Evolutionary conservation across 2,888 invertebrate species (phyloP).

Genomic region (Leucania comma): DNA sequence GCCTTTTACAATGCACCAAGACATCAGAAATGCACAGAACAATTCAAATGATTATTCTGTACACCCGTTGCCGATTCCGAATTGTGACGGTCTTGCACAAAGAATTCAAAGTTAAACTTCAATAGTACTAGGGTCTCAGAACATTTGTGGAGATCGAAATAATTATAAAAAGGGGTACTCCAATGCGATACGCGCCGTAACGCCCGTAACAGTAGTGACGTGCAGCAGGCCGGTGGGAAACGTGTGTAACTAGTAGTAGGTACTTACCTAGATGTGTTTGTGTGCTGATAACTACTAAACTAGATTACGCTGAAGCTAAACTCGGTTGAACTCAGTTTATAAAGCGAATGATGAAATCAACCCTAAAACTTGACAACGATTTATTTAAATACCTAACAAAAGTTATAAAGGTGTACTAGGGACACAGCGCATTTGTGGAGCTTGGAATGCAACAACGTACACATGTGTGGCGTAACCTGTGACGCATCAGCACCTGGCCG

Average conservation of each 20-base stretch:
- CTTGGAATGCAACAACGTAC: neutral
- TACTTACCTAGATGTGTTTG: too few species aligned
- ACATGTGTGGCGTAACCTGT: neutral
- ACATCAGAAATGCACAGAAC: neutral
- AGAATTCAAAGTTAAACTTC: conserved; percentile 23
- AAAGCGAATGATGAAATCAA: too few species aligned
- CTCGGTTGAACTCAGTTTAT: too few species aligned
- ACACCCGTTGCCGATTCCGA: neutral
- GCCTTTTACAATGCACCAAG: conserved; percentile 1
- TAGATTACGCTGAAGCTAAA: too few species aligned
- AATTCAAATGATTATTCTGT: neutral
- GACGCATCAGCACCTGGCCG: neutral
- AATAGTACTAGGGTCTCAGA: conserved; percentile 3
- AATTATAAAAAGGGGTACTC: neutral
- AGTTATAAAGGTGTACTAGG: neutral
- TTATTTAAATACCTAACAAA: too few species aligned
- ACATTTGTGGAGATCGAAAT: neutral
- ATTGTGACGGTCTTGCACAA: conserved; percentile 12
- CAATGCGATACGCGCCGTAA: neutral
- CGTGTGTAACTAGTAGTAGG: too few species aligned
- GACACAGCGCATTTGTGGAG: neutral
- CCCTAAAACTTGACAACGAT: too few species aligned
- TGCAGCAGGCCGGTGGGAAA: neutral
- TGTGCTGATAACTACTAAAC: too few species aligned
- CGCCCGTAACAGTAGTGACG: neutral